Base-by-base conservation (phyloP, 2,113 vertebrate species). In the Daboia siamensis region DNA sequence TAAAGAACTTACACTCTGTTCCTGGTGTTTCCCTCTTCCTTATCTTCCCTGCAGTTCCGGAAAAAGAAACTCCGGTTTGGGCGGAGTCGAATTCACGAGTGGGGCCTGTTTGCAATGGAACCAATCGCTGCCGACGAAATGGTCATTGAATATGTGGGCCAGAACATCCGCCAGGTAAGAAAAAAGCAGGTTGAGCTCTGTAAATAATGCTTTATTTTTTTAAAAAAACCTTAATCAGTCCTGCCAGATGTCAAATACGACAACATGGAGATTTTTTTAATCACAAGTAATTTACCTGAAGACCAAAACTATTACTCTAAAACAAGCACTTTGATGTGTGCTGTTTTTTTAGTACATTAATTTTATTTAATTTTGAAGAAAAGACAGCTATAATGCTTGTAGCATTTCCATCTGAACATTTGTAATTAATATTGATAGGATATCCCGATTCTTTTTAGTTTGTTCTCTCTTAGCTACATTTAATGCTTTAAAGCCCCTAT, bases 111-210 rank as follows among this genome's bases (percentile, higher is more conserved):
- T 33, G 99, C 99, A 95, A 99, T 99, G 99, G 99, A 99, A 95
- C 98, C 99, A 87, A 99, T 99, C 0, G 99, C 98, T 0, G 98
- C 99, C 0, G 99, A 99, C 0, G 99, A 99, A 97, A 99, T 99
- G 99, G 99, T 99, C 96, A 99, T 99, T 1, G 99, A 99, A 94
- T 99, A 99, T 0, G 98, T 99, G 96, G 99, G 99, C 85, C 99
- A 99, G 95, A 99, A 98, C 97, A 99, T 99, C 96, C 97, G 99
- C 95, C 99, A 99, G 99, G 99, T 99, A 93, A 56, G 93, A 26
- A 64, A 59, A 15, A 26, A n/a, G 39, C 6, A 20, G 24, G 10
- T 13, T 11, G 13, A 86, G 15, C 74, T 55, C 11, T 11, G 9
- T 39, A 39, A 80, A 20, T 20, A 74, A 6, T 17, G 39, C 33